Evolutionary conservation across 2,888 invertebrate species (phyloP), one percentile per base, ranked within the genome.

Genomic region (Pyrocoelia pectoralis): DNA sequence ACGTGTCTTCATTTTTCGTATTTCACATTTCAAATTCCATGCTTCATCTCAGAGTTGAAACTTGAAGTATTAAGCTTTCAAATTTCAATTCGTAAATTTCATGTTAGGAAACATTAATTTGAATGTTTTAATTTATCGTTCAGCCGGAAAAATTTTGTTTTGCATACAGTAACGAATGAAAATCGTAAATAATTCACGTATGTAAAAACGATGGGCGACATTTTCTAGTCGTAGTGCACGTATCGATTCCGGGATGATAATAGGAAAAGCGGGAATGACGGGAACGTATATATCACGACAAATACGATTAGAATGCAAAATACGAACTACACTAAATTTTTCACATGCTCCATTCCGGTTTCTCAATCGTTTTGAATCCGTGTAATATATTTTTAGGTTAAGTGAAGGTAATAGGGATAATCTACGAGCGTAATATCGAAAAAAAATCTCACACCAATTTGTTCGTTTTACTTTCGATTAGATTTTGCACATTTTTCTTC

Each of bases 261-360:
- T 50, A 14, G 29, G 19, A 14, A 54, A 29, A 50, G 12, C 29
- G 29, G 56, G 50, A 52, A 48, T 28, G 61, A 52, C 46, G 43
- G 28, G 28, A 17, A 14, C 56, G 51, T 54, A 58, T 24, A 24
- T 18, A 54, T 63, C 63, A 56, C 52, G 43, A 56, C 14, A 56
- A 62, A 56, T 52, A 43, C 61, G 29, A 51, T 62, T 56, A 28
- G 56, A 62, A 62, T 62, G 51, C 61, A 63, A 63, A 58, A 53
- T 49, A 51, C 46, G 29, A 51, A 62, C 62, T 56, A 51, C 62
- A 57, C 57, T 56, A 62, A 56, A 62, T 62, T 62, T 62, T 56
- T 46, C 53, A 56, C 52, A 53, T 62, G 56, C 53, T 56, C 56
- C 53, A 1, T 15, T 12, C 8, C 33, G 9, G 29, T 29, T 46